Evolutionary conservation across 2,888 invertebrate species (phyloP), one percentile per base, ranked within the genome.

Genomic region (Lysandra coridon): DNA sequence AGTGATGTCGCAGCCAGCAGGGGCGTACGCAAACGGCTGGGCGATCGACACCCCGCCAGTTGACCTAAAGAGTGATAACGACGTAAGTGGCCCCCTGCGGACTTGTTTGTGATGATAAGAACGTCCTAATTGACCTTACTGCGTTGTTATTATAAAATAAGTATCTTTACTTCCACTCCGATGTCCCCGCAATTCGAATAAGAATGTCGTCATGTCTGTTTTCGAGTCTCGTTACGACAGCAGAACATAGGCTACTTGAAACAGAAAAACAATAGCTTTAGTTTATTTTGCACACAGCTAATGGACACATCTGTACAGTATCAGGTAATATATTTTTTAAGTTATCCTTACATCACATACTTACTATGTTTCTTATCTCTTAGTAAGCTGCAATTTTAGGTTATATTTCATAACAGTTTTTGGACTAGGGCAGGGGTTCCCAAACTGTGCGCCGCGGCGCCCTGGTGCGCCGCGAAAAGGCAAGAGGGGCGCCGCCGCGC

Each of bases 51-150:
- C 92, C 77, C 87, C 89, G 86, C 93, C 94, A 80, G 86, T 90
- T 90, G 94, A 94, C 92, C 92, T 88, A 85, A 87, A 87, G 86
- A 88, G 84, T 78, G 93, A 94, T 92, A 93, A 88, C 85, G 90
- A 92, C 84, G 94, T 94, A 92, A 93, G 93, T 87, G 89, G 88
- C 88, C 94, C 93, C 94, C 94, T 90, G 92, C 90, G 84, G 85
- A 88, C 88, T 91, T 93, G 92, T 93, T 94, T 92, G 89, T 89
- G 82, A 84, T 81, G 89, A 89, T 92, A 91, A 89, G 82, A 82
- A 81, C 82, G 88, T 87, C 88, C 89, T 88, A 86, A 85, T 80
- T 88, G 88, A 89, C 90, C 90, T 88, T 75, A 75, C 17, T 80
- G 79, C 81, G 78, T 79, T 79, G 79, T 82, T 79, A 80, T 80